Evolutionary conservation across 2,797 vertebrate genomes (phyloP).

Genomic region (Botia kubotai): DNA sequence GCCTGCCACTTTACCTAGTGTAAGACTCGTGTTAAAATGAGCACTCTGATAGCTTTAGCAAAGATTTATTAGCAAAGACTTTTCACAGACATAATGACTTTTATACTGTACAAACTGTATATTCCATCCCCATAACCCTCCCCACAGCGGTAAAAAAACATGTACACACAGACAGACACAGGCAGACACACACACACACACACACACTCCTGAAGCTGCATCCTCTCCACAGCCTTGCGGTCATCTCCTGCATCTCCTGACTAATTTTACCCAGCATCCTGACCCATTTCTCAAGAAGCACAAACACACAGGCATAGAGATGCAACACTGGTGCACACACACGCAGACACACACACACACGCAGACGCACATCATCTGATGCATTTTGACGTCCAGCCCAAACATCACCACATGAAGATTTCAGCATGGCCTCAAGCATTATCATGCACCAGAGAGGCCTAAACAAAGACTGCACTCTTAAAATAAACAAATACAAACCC

Average conservation of each 20-base stretch:
- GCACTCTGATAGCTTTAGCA: not conserved
- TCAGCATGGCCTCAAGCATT: conserved; percentile 25
- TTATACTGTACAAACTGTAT: too few relatives aligned
- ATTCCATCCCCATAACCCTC: too few relatives aligned
- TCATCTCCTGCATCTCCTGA: conserved; percentile 62
- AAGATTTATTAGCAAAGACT: not conserved
- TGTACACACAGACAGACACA: too few relatives aligned
- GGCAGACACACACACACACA: not conserved
- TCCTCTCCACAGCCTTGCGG: conserved; percentile 52
- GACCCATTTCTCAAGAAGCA: conserved; percentile 74
- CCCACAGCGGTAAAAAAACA: too few relatives aligned
- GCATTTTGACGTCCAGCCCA: conserved; percentile 63
- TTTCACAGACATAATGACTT: too few relatives aligned
- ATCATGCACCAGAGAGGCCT: not conserved
- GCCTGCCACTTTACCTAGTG: not conserved
- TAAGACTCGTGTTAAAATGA: not conserved
- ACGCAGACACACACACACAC: conserved; percentile 47
- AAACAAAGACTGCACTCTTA: not conserved
- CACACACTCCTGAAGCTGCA: conserved; percentile 37
- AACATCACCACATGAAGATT: conserved; percentile 64
- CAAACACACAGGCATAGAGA: conserved; percentile 46
- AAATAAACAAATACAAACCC: not conserved
- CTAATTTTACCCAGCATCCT: conserved; percentile 73
- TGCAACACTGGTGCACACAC: conserved; percentile 21
- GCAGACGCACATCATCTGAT: conserved; percentile 43